Conservation (phyloP, 2,113 vertebrate species). For the Oryzias woworae region DNA sequence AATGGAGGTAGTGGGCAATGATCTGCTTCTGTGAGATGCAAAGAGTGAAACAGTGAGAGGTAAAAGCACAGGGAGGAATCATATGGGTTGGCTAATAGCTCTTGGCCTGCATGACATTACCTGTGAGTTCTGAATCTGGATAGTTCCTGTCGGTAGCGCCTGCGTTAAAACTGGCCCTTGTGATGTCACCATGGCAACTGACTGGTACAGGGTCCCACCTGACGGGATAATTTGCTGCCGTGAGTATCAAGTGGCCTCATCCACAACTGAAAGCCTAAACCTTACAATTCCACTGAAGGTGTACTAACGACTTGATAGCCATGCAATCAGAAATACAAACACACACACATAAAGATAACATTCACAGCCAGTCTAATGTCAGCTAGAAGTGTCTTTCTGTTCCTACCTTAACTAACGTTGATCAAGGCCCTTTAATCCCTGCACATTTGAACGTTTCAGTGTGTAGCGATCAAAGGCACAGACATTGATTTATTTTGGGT, state of each 20-base stretch:
- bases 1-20: not conserved
- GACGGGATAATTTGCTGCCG: conserved; percentile 70
- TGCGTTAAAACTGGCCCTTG: conserved; percentile 98
- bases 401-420: conserved; percentile 64
- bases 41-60: conserved; percentile 26
- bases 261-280: conserved; percentile 34
- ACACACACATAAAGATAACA: conserved; percentile 18
- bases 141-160: conserved; percentile 90
- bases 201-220: conserved; percentile 98
- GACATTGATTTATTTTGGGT: conserved; percentile 71
- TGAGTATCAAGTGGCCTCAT: conserved; percentile 56
- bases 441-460: conserved; percentile 64
- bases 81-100: conserved; percentile 1
- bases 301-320: conserved; percentile 41
- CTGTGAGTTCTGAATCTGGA: conserved; percentile 97
- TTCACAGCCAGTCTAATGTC: conserved; percentile 48
- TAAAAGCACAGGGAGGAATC: not conserved
- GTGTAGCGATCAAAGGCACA: conserved; percentile 64
- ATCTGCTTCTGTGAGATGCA: conserved; percentile 25
- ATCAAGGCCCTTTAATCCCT: conserved; percentile 64
- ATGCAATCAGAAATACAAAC: conserved; percentile 30
- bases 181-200: conserved; percentile 98
- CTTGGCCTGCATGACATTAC: conserved; percentile 70
- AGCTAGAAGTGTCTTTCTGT: conserved; percentile 44
- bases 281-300: conserved; percentile 4